Evolutionary conservation across 1,140 invertebrate species (phyloP).

Genomic region (Drosophila cardini): DNA sequence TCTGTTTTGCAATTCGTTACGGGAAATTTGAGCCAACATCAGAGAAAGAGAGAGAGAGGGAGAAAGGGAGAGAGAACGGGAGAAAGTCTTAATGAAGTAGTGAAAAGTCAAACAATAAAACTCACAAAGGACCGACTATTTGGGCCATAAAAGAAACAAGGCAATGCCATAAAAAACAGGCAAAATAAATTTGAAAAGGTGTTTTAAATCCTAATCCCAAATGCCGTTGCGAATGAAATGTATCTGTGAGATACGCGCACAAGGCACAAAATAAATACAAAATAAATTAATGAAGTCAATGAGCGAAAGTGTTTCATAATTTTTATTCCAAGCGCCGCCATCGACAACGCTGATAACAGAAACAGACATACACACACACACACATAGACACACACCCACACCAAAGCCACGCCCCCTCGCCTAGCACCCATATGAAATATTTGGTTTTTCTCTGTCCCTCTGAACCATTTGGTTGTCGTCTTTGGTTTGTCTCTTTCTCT

Average conservation of each 20-base stretch:
- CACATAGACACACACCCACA: not conserved
- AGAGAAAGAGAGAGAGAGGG: not conserved
- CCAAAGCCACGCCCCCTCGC: not conserved
- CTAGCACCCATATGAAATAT: slow-evolving; percentile 44
- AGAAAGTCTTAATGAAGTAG: slow-evolving; percentile 25
- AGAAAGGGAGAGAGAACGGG: not conserved
- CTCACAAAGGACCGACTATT: not conserved
- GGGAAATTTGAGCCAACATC: not conserved
- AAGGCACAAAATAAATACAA: slow-evolving; percentile 60
- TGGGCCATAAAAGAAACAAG: slow-evolving; percentile 13
- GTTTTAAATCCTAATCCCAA: slow-evolving; percentile 14
- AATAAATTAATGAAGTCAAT: slow-evolving; percentile 79
- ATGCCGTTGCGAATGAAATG: not conserved
- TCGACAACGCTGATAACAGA: slow-evolving; percentile 64
- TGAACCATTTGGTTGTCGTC: not conserved
- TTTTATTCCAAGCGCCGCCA: slow-evolving; percentile 70
- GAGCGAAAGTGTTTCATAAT: slow-evolving; percentile 79
- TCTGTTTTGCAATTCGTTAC: not conserved
- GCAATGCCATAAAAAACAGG: not conserved
- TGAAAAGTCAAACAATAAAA: slow-evolving; percentile 17
- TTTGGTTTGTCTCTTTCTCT: slow-evolving; percentile 27
- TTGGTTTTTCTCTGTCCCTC: slow-evolving; percentile 19
- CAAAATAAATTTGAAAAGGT: slow-evolving; percentile 19
- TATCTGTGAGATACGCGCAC: slow-evolving; percentile 23
- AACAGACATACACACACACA: not conserved